These are phyloP conservation scores for Blennius ocellaris DNA, from an alignment of 2,113 vertebrate species.

Conservation along the genomic window DNA sequence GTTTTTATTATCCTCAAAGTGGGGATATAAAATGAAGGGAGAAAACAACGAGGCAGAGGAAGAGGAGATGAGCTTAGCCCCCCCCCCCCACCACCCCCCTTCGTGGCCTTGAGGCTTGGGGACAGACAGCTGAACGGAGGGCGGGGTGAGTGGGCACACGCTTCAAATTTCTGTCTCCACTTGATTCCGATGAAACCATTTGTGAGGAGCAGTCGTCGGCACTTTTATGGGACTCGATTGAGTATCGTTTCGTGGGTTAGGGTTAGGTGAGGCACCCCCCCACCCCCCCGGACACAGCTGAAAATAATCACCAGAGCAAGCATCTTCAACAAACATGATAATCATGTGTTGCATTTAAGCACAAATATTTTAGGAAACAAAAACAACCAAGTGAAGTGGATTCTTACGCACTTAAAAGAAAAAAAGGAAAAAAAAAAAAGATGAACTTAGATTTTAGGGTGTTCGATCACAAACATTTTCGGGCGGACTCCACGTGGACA, in stretches of 20 bases:
- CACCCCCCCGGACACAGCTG: constrained; percentile 52
- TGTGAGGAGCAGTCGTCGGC: constrained; percentile 11
- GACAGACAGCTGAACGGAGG: constrained; percentile 57
- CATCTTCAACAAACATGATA: constrained; percentile 77
- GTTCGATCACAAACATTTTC: too few species aligned
- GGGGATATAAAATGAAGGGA: constrained; percentile 55
- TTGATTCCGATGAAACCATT: constrained; percentile 46
- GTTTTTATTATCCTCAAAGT: constrained; percentile 72
- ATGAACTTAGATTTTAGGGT: too few species aligned
- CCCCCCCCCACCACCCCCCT: constrained; percentile 44
- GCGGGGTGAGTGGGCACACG: constrained; percentile 18
- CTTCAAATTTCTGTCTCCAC: constrained; percentile 27
- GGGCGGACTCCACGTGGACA: too few species aligned
- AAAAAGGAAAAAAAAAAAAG: too few species aligned
- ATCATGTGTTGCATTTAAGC: constrained; percentile 51
- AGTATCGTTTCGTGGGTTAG: constrained; percentile 22
- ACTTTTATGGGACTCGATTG: constrained; percentile 9
- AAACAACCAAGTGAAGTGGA: constrained; percentile 10
- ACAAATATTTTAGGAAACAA: constrained; percentile 35
- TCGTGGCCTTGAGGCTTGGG: constrained; percentile 44
- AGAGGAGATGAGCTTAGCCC: constrained; percentile 56
- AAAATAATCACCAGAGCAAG: constrained; percentile 67
- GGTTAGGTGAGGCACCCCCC: too few species aligned
- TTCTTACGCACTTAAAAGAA: not conserved
- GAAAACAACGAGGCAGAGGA: constrained; percentile 56